These are phyloP conservation scores for Prionailurus viverrinus DNA, from an alignment of 2,113 vertebrate species.

Conservation along the genomic window DNA sequence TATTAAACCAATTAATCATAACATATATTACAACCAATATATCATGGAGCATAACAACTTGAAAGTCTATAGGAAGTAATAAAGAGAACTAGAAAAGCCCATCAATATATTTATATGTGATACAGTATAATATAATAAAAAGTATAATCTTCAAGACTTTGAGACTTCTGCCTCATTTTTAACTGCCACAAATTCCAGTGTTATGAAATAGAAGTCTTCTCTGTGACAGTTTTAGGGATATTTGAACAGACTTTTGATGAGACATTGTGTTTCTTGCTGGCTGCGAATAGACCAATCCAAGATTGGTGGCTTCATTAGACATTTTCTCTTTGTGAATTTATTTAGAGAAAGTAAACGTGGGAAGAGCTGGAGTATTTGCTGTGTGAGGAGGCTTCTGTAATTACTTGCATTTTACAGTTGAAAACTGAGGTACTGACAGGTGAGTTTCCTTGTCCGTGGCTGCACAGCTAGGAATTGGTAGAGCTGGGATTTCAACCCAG, in stretches of 20 bases:
- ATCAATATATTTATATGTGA: not conserved
- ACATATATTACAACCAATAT: not conserved
- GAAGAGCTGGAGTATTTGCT: not conserved
- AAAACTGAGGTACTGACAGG: not conserved
- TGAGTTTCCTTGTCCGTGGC: not conserved
- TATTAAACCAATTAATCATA: constrained; percentile 29
- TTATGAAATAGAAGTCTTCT: not conserved
- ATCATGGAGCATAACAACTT: not conserved
- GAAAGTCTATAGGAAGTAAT: not conserved
- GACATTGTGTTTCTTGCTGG: not conserved
- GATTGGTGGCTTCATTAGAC: not conserved
- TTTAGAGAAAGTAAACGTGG: not conserved
- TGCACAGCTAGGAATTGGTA: not conserved
- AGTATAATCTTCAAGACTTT: not conserved
- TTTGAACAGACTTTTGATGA: not conserved
- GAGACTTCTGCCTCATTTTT: not conserved
- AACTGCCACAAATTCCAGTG: not conserved
- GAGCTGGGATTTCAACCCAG: not conserved
- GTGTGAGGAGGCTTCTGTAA: not conserved
- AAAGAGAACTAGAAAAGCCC: not conserved
- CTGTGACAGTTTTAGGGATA: not conserved
- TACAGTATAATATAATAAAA: not conserved
- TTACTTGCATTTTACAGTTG: not conserved
- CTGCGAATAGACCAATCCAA: not conserved
- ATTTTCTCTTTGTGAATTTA: not conserved